Evolutionary conservation across 2,888 invertebrate species (phyloP), one percentile per base, ranked within the genome.

Genomic region (Drosophila stalkeri): DNA sequence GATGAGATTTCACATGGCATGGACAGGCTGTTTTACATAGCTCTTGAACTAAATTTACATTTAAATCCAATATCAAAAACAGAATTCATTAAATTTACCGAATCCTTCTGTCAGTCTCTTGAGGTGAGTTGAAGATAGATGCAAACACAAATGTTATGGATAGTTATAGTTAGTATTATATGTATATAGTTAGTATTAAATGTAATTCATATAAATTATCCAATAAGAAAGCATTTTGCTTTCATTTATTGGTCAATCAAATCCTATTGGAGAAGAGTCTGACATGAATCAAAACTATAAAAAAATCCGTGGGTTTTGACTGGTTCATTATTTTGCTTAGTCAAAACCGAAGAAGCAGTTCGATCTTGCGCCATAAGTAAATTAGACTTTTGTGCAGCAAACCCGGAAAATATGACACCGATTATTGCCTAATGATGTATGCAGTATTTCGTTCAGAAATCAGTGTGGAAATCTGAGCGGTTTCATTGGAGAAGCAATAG

Each of bases 341-440:
- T 72, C 60, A 70, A 79, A 62, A 35, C 7, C 68, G 72, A 59
- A 75, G 69, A 68, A 73, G 64, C 69, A 75, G 77, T 73, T 49
- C 41, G 66, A 65, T 76, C 76, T 88, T 80, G 64, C 66, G 49
- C 60, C 65, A 77, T 55, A 60, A 27, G 57, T 46, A 20, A 41
- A 61, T 78, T 66, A 52, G 31, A 33, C 57, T 59, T 62, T 47
- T 61, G 59, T 57, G 56, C n/a, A 33, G 47, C 44, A 44, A 72
- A 71, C 81, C 76, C 72, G 81, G 74, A 88, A 89, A 85, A 77
- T 83, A 78, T 73, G 76, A 76, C 63, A 66, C 68, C 70, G 72
- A 77, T 75, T 78, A 63, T 67, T 67, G 68, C 35, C 70, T 74
- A 71, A 66, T 64, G 47, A 65, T 68, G 72, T 60, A 44, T 72